Evolutionary conservation across 2,113 vertebrate genomes (phyloP).

Genomic region (Pygathrix nemaeus): DNA sequence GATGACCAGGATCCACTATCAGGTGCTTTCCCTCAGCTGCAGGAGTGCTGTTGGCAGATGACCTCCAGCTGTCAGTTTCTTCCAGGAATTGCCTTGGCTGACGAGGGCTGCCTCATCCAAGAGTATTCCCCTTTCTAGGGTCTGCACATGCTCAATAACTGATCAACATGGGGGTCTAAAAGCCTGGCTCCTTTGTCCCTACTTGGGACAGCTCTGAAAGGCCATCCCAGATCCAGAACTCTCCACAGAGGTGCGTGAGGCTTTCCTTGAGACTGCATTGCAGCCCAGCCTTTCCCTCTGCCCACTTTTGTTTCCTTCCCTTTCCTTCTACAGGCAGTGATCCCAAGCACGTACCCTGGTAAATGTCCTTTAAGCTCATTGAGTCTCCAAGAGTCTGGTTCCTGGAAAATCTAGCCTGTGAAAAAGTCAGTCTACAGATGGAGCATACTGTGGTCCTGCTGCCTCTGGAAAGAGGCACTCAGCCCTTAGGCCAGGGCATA

Average conservation of each 20-base stretch:
- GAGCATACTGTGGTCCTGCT: no score
- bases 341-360: background rate
- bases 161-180: background rate
- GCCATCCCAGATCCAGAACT: background rate
- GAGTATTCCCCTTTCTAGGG: background rate
- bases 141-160: background rate
- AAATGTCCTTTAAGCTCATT: background rate
- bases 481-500: background rate
- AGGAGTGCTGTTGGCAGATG: background rate
- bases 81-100: background rate
- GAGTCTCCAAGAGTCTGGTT: background rate
- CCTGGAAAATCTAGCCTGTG: constrained; percentile 13
- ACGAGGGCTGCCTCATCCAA: background rate
- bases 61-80: background rate
- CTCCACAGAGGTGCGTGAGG: background rate
- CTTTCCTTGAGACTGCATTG: background rate
- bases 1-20: background rate
- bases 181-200: background rate
- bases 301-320: background rate
- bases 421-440: background rate
- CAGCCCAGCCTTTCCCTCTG: background rate
- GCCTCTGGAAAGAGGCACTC: background rate
- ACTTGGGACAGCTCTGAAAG: background rate
- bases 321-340: background rate
- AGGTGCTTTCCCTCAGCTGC: background rate